These are phyloP conservation scores for Bugulina stolonifera DNA, from an alignment of 2,888 invertebrate species.

Conservation along the genomic window DNA sequence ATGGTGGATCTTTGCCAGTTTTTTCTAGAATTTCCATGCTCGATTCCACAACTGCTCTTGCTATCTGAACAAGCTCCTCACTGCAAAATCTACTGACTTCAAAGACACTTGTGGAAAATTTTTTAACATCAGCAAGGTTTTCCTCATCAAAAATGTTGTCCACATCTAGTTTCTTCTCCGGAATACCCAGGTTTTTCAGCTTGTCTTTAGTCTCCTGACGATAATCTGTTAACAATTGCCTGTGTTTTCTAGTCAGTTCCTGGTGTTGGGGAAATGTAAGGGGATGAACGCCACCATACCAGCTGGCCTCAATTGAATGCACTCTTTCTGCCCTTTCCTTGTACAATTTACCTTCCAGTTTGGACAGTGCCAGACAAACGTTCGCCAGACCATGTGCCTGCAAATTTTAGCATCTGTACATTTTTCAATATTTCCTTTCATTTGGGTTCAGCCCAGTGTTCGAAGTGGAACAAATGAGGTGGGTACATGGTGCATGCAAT, in stretches of 20 bases:
- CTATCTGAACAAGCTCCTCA: neutral
- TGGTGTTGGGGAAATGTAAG: neutral
- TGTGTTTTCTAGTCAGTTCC: neutral
- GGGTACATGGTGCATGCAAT: too few species aligned
- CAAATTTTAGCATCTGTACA: too few species aligned
- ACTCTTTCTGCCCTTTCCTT: neutral
- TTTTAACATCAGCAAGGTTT: neutral
- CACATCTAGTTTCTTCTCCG: neutral
- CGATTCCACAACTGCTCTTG: neutral
- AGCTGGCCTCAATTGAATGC: neutral
- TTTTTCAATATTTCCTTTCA: too few species aligned
- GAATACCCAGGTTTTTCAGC: neutral
- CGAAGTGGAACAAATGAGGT: too few species aligned
- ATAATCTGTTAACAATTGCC: neutral
- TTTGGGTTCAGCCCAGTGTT: too few species aligned
- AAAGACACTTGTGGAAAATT: neutral
- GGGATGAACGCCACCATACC: neutral
- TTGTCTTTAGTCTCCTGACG: neutral
- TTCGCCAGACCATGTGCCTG: neutral
- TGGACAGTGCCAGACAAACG: neutral
- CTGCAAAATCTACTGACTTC: neutral
- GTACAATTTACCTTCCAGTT: neutral
- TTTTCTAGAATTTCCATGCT: neutral
- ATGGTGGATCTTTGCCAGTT: neutral
- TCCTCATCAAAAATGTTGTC: neutral